phyloP scores from a whole-genome alignment of 2,113 vertebrate species.

The Amblyornis subalaris region DNA sequence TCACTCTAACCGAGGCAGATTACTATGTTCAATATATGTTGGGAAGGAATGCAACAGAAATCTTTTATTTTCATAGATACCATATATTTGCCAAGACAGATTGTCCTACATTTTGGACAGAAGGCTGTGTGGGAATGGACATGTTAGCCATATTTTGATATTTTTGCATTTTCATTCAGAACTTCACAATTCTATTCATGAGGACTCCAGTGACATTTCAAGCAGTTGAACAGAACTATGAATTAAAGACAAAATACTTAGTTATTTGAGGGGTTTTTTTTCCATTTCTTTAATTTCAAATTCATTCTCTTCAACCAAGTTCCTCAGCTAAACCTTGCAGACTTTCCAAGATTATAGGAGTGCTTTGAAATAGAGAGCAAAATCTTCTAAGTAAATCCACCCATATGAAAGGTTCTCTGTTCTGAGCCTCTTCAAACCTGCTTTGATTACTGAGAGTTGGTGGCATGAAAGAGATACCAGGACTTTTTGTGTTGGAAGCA shows the following conservation, averaged over 20 bases:
- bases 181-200: not conserved
- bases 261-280: not conserved
- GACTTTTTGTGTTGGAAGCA: not conserved
- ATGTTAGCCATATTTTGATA: not conserved
- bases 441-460: not conserved
- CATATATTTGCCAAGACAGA: not conserved
- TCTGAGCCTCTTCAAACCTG: not conserved
- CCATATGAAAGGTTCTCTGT: conserved; percentile 3
- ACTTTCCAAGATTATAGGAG: not conserved
- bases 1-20: not conserved
- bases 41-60: not conserved
- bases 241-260: not conserved
- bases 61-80: not conserved
- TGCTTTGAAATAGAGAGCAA: not conserved
- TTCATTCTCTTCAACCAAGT: not conserved
- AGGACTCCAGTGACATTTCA: not conserved
- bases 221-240: not conserved
- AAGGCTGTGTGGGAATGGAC: not conserved
- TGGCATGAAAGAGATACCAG: not conserved
- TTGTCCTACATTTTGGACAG: not conserved
- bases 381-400: conserved; percentile 17
- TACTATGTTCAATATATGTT: not conserved
- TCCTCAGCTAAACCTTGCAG: conserved; percentile 13
- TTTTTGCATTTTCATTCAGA: not conserved
- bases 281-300: not conserved